Evolutionary conservation across 2,888 invertebrate genomes (phyloP).

Genomic region (Andrena minutula): DNA sequence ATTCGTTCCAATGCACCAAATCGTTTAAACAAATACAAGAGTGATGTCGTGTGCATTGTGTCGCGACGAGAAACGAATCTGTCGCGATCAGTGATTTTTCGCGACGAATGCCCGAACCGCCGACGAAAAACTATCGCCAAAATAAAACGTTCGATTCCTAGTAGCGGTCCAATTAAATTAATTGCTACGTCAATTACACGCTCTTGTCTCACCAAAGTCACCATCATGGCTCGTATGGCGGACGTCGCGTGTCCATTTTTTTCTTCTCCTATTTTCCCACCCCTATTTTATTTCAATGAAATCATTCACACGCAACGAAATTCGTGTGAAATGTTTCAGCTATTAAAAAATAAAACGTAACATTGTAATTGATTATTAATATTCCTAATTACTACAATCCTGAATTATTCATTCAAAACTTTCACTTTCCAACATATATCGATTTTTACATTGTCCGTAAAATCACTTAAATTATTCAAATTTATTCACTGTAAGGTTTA

Average conservation of each 20-base stretch:
- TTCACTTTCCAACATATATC: too few relatives aligned
- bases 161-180: slow-evolving; percentile 66
- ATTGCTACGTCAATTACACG: slow-evolving; percentile 65
- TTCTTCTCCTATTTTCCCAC: background rate
- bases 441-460: too few relatives aligned
- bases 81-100: slow-evolving; percentile 20
- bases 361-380: too few relatives aligned
- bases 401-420: too few relatives aligned
- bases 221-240: slow-evolving; percentile 24
- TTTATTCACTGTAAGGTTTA: background rate
- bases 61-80: background rate
- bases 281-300: slow-evolving; percentile 17
- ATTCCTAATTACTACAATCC: too few relatives aligned
- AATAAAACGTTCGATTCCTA: slow-evolving; percentile 31
- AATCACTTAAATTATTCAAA: too few relatives aligned
- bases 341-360: slow-evolving; percentile 6
- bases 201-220: slow-evolving; percentile 36
- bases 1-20: background rate
- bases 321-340: slow-evolving; percentile 35
- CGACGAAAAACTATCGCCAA: slow-evolving; percentile 18
- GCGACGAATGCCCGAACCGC: slow-evolving; percentile 3
- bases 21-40: background rate
- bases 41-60: background rate
- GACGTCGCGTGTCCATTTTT: slow-evolving; percentile 19
- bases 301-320: slow-evolving; percentile 47